phyloP scores from a whole-genome alignment of 1,140 invertebrate species.

The Ridgeia piscesae region DNA sequence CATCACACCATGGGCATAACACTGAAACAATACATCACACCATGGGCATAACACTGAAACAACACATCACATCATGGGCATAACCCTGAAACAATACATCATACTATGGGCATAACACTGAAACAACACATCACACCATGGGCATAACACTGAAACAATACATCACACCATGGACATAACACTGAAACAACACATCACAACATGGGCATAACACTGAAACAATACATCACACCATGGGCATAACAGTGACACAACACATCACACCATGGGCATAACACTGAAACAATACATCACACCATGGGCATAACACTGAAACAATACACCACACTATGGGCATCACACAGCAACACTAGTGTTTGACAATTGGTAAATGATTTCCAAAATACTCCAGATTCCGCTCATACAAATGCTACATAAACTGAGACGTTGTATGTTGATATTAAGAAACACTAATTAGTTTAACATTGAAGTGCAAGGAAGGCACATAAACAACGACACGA shows the following conservation, averaged over 20 bases:
- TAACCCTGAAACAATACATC: slow-evolving; percentile 74
- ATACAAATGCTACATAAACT: too few species aligned
- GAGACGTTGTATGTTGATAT: too few species aligned
- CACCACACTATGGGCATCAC: background rate
- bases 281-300: slow-evolving; percentile 29
- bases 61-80: slow-evolving; percentile 66
- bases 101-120: too few species aligned
- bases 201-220: too few species aligned
- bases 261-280: slow-evolving; percentile 90
- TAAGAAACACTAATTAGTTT: background rate
- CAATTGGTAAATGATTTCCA: background rate
- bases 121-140: background rate
- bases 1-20: too few species aligned
- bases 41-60: background rate
- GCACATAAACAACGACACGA: background rate
- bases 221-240: background rate
- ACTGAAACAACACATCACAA: background rate
- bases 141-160: background rate
- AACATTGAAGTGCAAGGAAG: background rate
- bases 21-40: background rate
- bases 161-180: too few species aligned
- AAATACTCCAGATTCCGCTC: too few species aligned
- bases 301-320: background rate
- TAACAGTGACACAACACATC: background rate
- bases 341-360: background rate